Base-by-base conservation (phyloP, 2,888 invertebrate genomes). In the Lasioglossum malachurum region DNA sequence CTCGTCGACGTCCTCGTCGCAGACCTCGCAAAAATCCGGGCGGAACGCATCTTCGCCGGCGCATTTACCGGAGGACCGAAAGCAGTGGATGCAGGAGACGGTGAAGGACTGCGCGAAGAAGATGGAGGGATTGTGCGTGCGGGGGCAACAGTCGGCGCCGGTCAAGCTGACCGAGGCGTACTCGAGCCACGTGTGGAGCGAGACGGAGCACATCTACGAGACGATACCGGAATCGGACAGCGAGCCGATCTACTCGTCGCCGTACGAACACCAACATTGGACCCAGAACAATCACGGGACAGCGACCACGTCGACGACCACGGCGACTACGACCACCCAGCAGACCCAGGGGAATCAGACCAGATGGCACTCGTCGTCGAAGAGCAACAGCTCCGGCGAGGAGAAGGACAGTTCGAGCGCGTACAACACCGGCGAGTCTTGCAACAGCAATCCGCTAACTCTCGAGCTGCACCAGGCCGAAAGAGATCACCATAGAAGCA, bases 361-460 rank as follows among this genome's bases (percentile, higher is more conserved):
- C 23, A 94, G 92, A 7, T 93, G 94, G 91, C 91, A 94, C 7
- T 94, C 94, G 0, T 94, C 95, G 0, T 95, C 95, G 4, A 94
- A 95, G 83, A 95, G 95, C 88, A 95, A 95, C 83, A 96, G 96
- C 87, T 96, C 95, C 60, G 96, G 96, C 46, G 96, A 96, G 87
- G 96, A 96, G 84, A 96, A 96, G 86, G 97, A 97, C 86, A 97
- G 97, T 74, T 97, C 97, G 57, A 97, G 97, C 94, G 97, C 97
- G 75, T 97, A 97, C 94, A 97, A 97, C 93, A 97, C 97, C 2
- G 97, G 97, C 2, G 97, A 97, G 80, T 97, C 97, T n/a, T 97
- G 97, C 92, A 96, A 97, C 90, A 97, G 97, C 92, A 97, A 96
- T 93, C 96, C 96, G 12, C 93, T 96, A 23, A 96, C 96, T 7